These are phyloP conservation scores for Melitaea athalia DNA, from an alignment of 2,888 invertebrate genomes.

Conservation along the genomic window DNA sequence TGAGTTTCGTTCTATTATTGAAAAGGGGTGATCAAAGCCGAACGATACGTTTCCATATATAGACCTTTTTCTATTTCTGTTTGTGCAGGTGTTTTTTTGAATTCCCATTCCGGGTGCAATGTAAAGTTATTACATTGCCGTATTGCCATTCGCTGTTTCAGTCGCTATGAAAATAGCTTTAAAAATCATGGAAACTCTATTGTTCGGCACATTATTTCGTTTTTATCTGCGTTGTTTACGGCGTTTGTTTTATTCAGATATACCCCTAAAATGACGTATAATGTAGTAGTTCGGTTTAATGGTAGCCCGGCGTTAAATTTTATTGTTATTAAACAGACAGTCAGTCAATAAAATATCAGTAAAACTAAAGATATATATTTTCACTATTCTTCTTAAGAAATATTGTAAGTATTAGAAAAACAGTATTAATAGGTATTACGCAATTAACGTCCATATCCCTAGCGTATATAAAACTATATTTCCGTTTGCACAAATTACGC, in stretches of 20 bases:
- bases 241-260: slow-evolving; percentile 1
- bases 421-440: too few species aligned
- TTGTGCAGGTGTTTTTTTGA: slow-evolving; percentile 65
- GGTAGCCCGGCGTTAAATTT: neutral
- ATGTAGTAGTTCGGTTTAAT: neutral
- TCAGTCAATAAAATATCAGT: neutral
- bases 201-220: slow-evolving; percentile 30
- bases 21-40: slow-evolving; percentile 79
- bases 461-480: neutral
- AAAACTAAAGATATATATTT: neutral
- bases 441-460: neutral
- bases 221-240: slow-evolving; percentile 11
- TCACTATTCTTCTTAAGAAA: neutral
- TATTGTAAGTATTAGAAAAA: neutral
- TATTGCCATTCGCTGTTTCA: slow-evolving; percentile 43
- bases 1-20: slow-evolving; percentile 69
- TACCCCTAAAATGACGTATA: neutral
- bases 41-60: slow-evolving; percentile 70
- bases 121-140: slow-evolving; percentile 54
- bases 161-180: slow-evolving; percentile 42
- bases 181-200: slow-evolving; percentile 41
- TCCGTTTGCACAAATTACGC: neutral
- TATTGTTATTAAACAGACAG: neutral
- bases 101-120: slow-evolving; percentile 52
- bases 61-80: slow-evolving; percentile 65